Conservation (phyloP, 1,140 invertebrate genomes). For the Drosophila bocqueti region DNA sequence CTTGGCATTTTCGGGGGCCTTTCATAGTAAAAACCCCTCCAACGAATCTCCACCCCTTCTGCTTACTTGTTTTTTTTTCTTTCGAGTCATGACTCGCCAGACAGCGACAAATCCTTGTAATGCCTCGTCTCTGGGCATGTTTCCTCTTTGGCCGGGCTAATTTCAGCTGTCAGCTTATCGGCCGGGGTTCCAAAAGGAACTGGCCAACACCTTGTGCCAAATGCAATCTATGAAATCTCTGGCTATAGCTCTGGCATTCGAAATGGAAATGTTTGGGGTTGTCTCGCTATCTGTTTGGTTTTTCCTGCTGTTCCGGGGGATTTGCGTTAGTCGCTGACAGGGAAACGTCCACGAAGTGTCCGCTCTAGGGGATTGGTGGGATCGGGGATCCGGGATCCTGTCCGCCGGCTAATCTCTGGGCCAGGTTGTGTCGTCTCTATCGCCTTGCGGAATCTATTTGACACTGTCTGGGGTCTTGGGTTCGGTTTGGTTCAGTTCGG, state of each 20-base stretch:
- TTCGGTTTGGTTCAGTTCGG: conserved; percentile 1
- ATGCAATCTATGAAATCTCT: conserved; percentile 75
- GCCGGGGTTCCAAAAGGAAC: conserved; percentile 61
- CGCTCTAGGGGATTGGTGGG: conserved; percentile 32
- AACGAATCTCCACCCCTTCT: conserved; percentile 1
- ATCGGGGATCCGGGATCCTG: conserved; percentile 37
- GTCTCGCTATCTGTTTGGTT: conserved; percentile 4
- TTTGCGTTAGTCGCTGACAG: conserved; percentile 62
- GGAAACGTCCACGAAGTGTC: conserved; percentile 70
- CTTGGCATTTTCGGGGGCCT: conserved; percentile 36
- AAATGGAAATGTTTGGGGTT: conserved; percentile 69
- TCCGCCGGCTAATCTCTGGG: conserved; percentile 56
- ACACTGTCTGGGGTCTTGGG: conserved; percentile 61
- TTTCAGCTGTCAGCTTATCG: conserved; percentile 84
- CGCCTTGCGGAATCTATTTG: conserved; percentile 78
- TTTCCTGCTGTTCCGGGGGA: conserved; percentile 14
- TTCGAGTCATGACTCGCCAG: conserved; percentile 40
- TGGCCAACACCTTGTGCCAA: conserved; percentile 60
- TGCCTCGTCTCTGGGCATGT: conserved; percentile 79
- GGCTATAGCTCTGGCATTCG: conserved; percentile 26
- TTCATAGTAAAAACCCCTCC: conserved; percentile 17
- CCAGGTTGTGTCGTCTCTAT: conserved; percentile 71
- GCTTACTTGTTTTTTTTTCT: conserved; percentile 10
- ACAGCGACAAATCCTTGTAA: conserved; percentile 75
- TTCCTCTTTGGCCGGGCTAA: conserved; percentile 76